phyloP scores from a whole-genome alignment of 2,888 invertebrate species.

The Oscheius onirici region DNA sequence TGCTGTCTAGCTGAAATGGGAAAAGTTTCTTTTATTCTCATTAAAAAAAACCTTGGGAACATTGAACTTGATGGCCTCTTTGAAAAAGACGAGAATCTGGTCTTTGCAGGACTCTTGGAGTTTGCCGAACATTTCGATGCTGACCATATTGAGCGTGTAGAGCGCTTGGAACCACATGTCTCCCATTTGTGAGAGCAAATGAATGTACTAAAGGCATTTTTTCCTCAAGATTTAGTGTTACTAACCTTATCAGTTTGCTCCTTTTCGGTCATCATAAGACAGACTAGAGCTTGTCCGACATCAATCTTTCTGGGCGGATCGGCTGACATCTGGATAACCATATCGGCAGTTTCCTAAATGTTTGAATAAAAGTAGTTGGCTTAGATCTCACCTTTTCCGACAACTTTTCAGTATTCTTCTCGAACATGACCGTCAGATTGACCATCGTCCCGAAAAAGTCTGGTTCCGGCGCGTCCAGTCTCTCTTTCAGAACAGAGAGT shows the following conservation, averaged over 20 bases:
- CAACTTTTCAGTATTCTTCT: slow-evolving; percentile 35
- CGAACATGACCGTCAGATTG: slow-evolving; percentile 32
- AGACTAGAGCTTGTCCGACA: slow-evolving; percentile 24
- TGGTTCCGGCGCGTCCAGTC: slow-evolving; percentile 14
- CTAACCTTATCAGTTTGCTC: slow-evolving; percentile 21
- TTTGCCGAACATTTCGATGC: slow-evolving; percentile 42
- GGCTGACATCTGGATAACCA: slow-evolving; percentile 38
- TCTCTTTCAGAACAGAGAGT: slow-evolving; percentile 17
- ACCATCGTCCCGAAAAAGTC: slow-evolving; percentile 31
- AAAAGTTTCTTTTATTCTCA: background rate
- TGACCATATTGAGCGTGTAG: slow-evolving; percentile 46
- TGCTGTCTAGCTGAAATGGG: slow-evolving; percentile 58
- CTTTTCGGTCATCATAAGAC: slow-evolving; percentile 23
- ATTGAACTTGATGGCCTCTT: slow-evolving; percentile 50
- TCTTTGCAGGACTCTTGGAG: slow-evolving; percentile 42
- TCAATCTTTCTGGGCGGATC: background rate
- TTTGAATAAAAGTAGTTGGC: background rate
- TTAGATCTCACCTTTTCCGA: slow-evolving; percentile 38
- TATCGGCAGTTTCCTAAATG: slow-evolving; percentile 43
- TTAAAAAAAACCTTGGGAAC: slow-evolving; percentile 37
- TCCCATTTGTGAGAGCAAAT: slow-evolving; percentile 19
- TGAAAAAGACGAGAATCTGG: slow-evolving; percentile 49
- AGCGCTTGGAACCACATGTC: slow-evolving; percentile 47
- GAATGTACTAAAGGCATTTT: slow-evolving; percentile 21
- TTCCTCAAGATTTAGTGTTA: background rate